phyloP scores from a whole-genome alignment of 2,888 invertebrate species.

The Drosophila yooni region DNA sequence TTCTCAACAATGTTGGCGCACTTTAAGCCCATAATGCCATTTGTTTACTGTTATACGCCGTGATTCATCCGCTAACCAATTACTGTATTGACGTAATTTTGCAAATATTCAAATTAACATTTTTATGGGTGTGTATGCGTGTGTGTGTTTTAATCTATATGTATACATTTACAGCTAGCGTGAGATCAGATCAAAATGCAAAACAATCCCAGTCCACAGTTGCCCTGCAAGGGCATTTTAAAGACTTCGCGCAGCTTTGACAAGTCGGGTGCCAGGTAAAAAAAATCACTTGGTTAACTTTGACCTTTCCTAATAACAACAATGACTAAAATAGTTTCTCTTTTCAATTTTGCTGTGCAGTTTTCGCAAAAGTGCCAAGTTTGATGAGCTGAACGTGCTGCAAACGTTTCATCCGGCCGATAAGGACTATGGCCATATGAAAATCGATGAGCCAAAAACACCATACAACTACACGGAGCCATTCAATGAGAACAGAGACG shows the following conservation, averaged over 20 bases:
- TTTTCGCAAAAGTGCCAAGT: slow-evolving; percentile 90
- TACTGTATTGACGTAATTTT: slow-evolving; percentile 51
- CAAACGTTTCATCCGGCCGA: slow-evolving; percentile 98
- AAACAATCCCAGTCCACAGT: slow-evolving; percentile 84
- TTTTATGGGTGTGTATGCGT: not conserved
- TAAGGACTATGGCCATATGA: slow-evolving; percentile 99
- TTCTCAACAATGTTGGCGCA: slow-evolving; percentile 31
- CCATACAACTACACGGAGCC: slow-evolving; percentile 90
- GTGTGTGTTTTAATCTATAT: not conserved
- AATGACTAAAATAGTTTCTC: slow-evolving; percentile 1
- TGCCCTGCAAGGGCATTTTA: slow-evolving; percentile 91
- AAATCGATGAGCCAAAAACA: slow-evolving; percentile 98
- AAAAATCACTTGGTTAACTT: slow-evolving; percentile 16
- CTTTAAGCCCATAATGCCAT: slow-evolving; percentile 38
- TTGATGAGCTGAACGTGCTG: slow-evolving; percentile 99
- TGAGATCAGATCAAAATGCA: slow-evolving; percentile 72
- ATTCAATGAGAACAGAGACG: slow-evolving; percentile 86
- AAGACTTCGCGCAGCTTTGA: slow-evolving; percentile 97
- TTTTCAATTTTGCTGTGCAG: slow-evolving; percentile 50
- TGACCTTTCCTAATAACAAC: slow-evolving; percentile 39
- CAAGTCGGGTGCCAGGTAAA: slow-evolving; percentile 86
- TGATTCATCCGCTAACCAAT: slow-evolving; percentile 56
- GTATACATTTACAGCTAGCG: slow-evolving; percentile 32
- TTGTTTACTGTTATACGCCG: slow-evolving; percentile 32
- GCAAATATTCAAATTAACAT: slow-evolving; percentile 29